Conservation (phyloP, 2,797 vertebrate genomes). For the Thripadectes ignobilis region DNA sequence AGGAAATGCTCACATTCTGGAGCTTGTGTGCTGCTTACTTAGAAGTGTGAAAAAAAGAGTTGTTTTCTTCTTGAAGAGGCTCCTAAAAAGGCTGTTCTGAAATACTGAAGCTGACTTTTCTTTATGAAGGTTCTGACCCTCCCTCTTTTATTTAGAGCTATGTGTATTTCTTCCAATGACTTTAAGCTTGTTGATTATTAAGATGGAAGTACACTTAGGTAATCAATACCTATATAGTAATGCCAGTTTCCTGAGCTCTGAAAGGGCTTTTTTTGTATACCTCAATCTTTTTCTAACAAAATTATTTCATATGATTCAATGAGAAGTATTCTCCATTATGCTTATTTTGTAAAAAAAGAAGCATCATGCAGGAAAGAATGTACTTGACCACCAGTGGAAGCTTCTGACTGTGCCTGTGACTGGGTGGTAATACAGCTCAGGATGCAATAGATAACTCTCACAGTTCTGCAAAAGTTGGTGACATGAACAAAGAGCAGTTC, state of each 20-base stretch:
- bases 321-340: neutral
- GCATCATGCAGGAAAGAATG: neutral
- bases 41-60: neutral
- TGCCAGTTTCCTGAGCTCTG: neutral
- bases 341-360: neutral
- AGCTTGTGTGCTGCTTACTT: neutral
- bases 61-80: neutral
- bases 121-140: neutral
- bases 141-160: neutral
- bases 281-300: neutral
- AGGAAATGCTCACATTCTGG: neutral
- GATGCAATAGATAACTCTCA: neutral
- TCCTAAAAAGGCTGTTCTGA: neutral
- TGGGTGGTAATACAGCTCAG: neutral
- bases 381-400: neutral
- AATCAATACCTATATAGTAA: neutral
- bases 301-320: neutral
- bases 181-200: neutral
- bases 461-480: neutral
- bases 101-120: neutral
- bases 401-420: neutral
- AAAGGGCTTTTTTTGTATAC: neutral
- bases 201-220: neutral
- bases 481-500: neutral
- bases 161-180: neutral